phyloP scores from a whole-genome alignment of 2,888 invertebrate species.

The Xylocampa areola region DNA sequence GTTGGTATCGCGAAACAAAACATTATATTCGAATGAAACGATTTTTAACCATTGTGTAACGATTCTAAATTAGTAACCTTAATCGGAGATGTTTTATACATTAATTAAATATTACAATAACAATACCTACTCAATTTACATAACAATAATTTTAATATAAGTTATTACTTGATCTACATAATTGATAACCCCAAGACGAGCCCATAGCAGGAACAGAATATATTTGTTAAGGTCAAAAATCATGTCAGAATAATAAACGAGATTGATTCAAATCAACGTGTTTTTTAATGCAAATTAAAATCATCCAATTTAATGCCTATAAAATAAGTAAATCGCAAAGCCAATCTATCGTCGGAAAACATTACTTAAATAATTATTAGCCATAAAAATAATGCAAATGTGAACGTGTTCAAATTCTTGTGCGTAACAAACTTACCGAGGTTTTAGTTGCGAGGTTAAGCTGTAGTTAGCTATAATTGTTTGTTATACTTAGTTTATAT shows the following conservation, averaged over 20 bases:
- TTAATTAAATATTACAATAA: slow-evolving; percentile 19
- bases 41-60: no score
- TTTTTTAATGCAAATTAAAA: slow-evolving; percentile 32
- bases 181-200: slow-evolving; percentile 23
- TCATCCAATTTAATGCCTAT: slow-evolving; percentile 45
- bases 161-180: slow-evolving; percentile 37
- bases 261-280: slow-evolving; percentile 34
- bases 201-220: slow-evolving; percentile 17
- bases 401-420: no score
- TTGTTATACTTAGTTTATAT: no score
- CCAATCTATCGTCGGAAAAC: slow-evolving; percentile 30
- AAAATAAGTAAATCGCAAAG: slow-evolving; percentile 30
- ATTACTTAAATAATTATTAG: slow-evolving; percentile 32
- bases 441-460: no score
- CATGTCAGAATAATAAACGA: slow-evolving; percentile 28
- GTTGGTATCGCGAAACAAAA: no score
- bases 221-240: slow-evolving; percentile 33
- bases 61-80: no score
- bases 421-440: no score
- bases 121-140: not conserved
- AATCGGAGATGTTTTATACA: no score
- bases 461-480: no score
- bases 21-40: no score
- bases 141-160: slow-evolving; percentile 13
- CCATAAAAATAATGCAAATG: slow-evolving; percentile 33